phyloP scores from a whole-genome alignment of 2,797 vertebrate species.

The Danio tinwini region DNA sequence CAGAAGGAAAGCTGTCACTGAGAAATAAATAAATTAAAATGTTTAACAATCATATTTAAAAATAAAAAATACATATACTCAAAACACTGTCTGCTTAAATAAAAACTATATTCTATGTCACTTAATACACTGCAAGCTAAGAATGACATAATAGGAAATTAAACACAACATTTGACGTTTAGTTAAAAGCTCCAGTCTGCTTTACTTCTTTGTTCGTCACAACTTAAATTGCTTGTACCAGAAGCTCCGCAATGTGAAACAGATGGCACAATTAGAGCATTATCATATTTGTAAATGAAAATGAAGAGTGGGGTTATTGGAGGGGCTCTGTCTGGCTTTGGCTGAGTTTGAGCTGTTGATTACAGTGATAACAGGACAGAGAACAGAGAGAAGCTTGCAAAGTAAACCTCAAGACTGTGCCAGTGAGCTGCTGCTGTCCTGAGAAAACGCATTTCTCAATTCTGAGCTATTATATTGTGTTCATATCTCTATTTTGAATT shows the following conservation, averaged over 20 bases:
- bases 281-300: slow-evolving; percentile 55
- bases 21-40: neutral
- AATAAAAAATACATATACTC: too few species aligned
- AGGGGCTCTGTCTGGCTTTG: slow-evolving; percentile 38
- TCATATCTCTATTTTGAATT: neutral
- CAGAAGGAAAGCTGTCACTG: neutral
- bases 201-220: slow-evolving; percentile 16
- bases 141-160: neutral
- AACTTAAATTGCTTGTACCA: slow-evolving; percentile 49
- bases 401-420: slow-evolving; percentile 29
- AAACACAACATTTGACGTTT: neutral
- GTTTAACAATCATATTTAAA: neutral
- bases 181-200: slow-evolving; percentile 12
- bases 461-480: slow-evolving; percentile 12
- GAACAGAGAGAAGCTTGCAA: slow-evolving; percentile 30
- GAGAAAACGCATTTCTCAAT: slow-evolving; percentile 21
- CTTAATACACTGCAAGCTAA: neutral
- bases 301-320: slow-evolving; percentile 39
- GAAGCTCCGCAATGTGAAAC: slow-evolving; percentile 51
- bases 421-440: slow-evolving; percentile 5
- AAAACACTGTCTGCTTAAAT: too few species aligned
- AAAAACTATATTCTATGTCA: neutral
- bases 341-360: slow-evolving; percentile 48
- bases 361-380: slow-evolving; percentile 49
- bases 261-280: slow-evolving; percentile 53